Evolutionary conservation across 2,113 vertebrate species (phyloP).

Genomic region (Platysternon megacephalum): DNA sequence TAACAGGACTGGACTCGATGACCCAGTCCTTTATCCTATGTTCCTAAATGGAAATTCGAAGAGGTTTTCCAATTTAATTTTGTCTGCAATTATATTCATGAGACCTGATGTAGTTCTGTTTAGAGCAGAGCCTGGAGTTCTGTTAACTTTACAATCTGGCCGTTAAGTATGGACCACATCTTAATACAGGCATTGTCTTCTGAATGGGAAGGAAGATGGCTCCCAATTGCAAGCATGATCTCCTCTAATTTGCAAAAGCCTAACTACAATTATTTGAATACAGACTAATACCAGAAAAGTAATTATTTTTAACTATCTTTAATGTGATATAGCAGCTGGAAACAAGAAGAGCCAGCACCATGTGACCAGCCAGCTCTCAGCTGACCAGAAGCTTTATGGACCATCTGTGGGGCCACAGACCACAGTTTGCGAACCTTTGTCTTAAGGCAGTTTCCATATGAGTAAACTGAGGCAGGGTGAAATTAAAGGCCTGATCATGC

Average conservation of each 20-base stretch:
- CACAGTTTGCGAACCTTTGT: not conserved
- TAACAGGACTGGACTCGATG: not conserved
- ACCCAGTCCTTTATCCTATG: not conserved
- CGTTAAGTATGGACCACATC: not conserved
- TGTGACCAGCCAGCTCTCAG: not conserved
- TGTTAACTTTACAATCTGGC: not conserved
- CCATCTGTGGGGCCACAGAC: not conserved
- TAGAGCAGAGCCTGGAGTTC: not conserved
- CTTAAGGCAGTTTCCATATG: not conserved
- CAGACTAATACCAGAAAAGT: not conserved
- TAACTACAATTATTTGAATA: not conserved
- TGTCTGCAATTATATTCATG: accelerated
- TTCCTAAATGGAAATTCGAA: not conserved
- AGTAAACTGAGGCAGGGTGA: not conserved
- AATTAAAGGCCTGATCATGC: not conserved
- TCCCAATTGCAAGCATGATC: not conserved
- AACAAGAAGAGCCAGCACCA: not conserved
- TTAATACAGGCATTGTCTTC: not conserved
- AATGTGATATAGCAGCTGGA: not conserved
- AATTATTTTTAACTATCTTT: not conserved
- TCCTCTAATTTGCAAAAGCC: not conserved
- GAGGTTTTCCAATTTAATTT: not conserved
- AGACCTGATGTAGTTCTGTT: not conserved
- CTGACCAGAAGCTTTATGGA: not conserved
- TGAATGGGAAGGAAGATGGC: not conserved